These are phyloP conservation scores for Myotis vivesi DNA, from an alignment of 2,797 vertebrate genomes.

Conservation along the genomic window DNA sequence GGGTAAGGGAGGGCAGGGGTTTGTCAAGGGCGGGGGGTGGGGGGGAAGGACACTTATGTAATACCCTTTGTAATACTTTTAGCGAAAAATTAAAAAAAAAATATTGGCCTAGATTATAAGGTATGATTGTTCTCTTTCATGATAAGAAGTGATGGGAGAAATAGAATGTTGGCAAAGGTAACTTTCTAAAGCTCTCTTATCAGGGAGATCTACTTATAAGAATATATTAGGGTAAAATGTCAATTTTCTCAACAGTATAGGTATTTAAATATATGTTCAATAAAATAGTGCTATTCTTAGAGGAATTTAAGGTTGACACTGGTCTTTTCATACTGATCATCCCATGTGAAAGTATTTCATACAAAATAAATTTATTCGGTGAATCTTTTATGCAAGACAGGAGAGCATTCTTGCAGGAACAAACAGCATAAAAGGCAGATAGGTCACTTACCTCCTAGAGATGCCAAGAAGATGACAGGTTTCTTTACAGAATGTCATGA, in stretches of 20 bases:
- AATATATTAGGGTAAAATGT: background rate
- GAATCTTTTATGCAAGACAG: background rate
- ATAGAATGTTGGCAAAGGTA: constrained; percentile 41
- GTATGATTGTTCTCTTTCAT: constrained; percentile 73
- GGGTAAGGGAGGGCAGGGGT: too few relatives aligned
- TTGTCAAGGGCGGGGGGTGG: too few relatives aligned
- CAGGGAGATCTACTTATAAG: background rate
- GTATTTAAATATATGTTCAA: constrained; percentile 4
- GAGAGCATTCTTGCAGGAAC: background rate
- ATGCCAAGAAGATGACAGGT: background rate
- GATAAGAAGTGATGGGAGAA: constrained; percentile 64
- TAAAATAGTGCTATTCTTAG: background rate
- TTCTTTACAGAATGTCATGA: background rate
- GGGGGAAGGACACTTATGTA: too few relatives aligned
- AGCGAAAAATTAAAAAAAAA: too few relatives aligned
- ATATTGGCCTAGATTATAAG: constrained; percentile 70
- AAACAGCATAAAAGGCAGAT: background rate
- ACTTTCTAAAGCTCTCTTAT: constrained; percentile 44
- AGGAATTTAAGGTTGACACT: background rate
- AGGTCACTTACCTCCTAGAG: background rate
- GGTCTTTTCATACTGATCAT: background rate
- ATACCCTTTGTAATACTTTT: too few relatives aligned
- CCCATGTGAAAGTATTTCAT: background rate
- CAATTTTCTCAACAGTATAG: background rate
- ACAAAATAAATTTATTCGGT: background rate